Conservation (phyloP, 2,797 vertebrate genomes). For the Lerista edwardsae region DNA sequence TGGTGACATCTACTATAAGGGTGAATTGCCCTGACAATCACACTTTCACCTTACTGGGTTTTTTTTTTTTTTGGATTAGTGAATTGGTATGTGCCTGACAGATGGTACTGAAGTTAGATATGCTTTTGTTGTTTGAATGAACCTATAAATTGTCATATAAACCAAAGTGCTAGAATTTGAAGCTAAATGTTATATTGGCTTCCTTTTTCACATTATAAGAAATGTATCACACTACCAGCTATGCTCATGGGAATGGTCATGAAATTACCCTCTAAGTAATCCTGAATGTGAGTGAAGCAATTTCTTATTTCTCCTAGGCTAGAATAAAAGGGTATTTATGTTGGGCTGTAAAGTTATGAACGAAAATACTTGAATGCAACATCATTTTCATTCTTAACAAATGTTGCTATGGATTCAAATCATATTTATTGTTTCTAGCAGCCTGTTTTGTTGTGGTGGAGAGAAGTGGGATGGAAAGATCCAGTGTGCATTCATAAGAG, state of each 20-base stretch:
- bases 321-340: neutral
- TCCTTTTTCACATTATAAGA: neutral
- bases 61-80: too few relatives aligned
- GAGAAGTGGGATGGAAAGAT: neutral
- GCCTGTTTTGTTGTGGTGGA: neutral
- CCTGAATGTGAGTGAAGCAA: neutral
- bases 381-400: constrained; percentile 14
- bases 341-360: neutral
- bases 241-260: neutral
- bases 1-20: too few relatives aligned
- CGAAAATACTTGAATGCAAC: neutral
- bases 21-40: too few relatives aligned
- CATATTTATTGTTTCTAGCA: neutral
- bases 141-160: too few relatives aligned
- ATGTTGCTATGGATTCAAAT: constrained; percentile 6
- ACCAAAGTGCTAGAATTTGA: neutral
- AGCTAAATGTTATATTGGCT: neutral
- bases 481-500: neutral
- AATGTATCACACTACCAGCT: neutral
- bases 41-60: too few relatives aligned
- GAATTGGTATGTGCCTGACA: too few relatives aligned
- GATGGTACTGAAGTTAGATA: too few relatives aligned
- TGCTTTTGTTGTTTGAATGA: too few relatives aligned
- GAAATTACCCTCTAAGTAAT: neutral
- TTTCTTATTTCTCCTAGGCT: neutral